Base-by-base conservation (phyloP, 2,888 invertebrate species). In the Griposia aprilina region DNA sequence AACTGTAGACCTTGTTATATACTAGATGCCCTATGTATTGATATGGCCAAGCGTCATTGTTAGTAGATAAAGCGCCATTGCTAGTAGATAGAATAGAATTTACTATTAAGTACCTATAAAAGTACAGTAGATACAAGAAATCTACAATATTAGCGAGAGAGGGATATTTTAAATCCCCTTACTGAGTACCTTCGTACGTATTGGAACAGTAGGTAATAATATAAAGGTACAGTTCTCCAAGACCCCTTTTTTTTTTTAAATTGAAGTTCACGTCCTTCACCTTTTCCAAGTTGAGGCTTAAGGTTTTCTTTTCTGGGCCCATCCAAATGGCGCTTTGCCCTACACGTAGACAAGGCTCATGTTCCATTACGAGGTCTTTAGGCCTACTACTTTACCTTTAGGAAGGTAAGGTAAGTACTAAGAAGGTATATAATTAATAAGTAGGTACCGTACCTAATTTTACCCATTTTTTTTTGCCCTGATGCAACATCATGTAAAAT, bases 1-100 rank as follows among this genome's bases (percentile, higher is more conserved):
- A 84, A 83, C 74, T 74, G 26, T 74, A 85, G 65, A 65, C 36
- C 13, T 57, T 68, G 62, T 74, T 81, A 62, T 15, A 69, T 20
- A 57, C 48, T 77, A 68, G 48, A 84, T 78, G 48, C 67, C 73
- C 77, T 74, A 77, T 41, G 68, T 62, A 70, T 78, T 75, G 17
- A 36, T 36, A 57, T 63, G 65, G 59, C 15, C 50, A 66, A 69
- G 57, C 48, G 71, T 74, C 50, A 52, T 62, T 62, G 20, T 69
- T 70, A 52, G 10, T 45, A 55, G 26, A 75, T 81, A 83, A 66
- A 69, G 57, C 48, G 71, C 71, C 50, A 52, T 62, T 62, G 20
- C 65, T 70, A 52, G 10, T 45, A 55, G 26, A 75, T 81, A 83
- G 60, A 60, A 75, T 81, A 83, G 60, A 60, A 80, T 73, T 63